phyloP scores from a whole-genome alignment of 2,113 vertebrate genomes.

The Marmota flaviventris region DNA sequence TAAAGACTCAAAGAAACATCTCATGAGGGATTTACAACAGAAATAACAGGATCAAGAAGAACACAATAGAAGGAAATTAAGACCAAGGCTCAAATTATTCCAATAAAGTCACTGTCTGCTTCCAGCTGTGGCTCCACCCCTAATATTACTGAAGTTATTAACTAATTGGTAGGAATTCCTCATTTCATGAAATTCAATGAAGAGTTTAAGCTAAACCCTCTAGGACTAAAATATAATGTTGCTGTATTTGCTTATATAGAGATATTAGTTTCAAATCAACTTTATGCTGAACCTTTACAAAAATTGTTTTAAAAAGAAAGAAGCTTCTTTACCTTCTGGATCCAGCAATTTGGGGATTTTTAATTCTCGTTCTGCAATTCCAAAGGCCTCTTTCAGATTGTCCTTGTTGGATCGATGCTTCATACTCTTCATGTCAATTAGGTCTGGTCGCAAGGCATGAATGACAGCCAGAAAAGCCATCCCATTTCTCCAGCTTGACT shows the following conservation, averaged over 20 bases:
- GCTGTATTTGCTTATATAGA: not conserved
- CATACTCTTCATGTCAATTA: conserved; percentile 92
- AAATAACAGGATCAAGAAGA: not conserved
- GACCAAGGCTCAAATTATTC: not conserved
- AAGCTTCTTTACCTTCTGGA: conserved; percentile 90
- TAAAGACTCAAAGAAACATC: not conserved
- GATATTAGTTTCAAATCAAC: conserved; percentile 18
- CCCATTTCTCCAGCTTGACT: conserved; percentile 95
- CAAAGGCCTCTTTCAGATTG: conserved; percentile 96
- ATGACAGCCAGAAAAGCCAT: conserved; percentile 95
- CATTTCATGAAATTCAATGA: conserved; percentile 15
- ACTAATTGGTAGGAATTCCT: not conserved
- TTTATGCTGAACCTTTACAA: not conserved
- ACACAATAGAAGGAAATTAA: not conserved
- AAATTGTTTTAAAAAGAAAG: not conserved
- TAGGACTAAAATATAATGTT: not conserved
- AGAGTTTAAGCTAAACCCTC: not conserved
- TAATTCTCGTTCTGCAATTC: conserved; percentile 93
- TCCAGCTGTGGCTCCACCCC: not conserved
- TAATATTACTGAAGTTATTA: not conserved
- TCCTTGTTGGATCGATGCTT: conserved; percentile 92
- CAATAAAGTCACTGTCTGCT: not conserved
- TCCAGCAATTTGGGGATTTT: conserved; percentile 95
- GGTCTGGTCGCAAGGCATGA: conserved; percentile 91
- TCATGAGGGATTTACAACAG: not conserved